Evolutionary conservation across 2,888 invertebrate species (phyloP).

Genomic region (Drosophila multiciliata): DNA sequence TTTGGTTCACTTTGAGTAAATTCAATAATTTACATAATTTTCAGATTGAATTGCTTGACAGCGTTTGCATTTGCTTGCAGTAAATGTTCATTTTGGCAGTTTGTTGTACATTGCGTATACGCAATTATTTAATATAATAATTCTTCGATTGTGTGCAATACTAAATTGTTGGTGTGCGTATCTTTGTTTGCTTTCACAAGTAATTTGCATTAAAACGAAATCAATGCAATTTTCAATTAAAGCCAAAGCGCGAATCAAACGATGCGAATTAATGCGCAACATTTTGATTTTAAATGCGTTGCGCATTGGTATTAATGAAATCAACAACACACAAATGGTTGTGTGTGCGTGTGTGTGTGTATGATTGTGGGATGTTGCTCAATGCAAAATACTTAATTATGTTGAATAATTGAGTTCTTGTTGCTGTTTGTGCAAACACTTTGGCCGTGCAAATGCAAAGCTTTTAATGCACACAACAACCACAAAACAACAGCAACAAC

Average conservation of each 20-base stretch:
- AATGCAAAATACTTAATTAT: constrained; percentile 82
- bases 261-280: constrained; percentile 71
- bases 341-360: constrained; percentile 45
- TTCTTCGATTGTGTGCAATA: constrained; percentile 23
- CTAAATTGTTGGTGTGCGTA: constrained; percentile 17
- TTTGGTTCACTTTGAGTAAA: neutral
- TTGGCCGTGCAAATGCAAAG: constrained; percentile 67
- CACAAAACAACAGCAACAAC: constrained; percentile 52
- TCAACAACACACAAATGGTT: constrained; percentile 56
- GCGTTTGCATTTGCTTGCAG: constrained; percentile 1
- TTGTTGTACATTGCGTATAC: constrained; percentile 48
- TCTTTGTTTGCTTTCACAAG: constrained; percentile 36
- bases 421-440: constrained; percentile 69
- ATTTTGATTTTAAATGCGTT: constrained; percentile 75
- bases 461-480: constrained; percentile 73
- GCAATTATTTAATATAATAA: constrained; percentile 58
- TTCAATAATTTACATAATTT: neutral
- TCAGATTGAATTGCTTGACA: neutral
- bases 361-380: constrained; percentile 54
- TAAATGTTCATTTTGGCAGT: constrained; percentile 12
- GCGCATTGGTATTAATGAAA: constrained; percentile 69
- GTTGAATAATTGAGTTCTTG: constrained; percentile 79
- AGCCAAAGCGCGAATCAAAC: constrained; percentile 70
- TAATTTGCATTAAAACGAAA: constrained; percentile 72
- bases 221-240: constrained; percentile 74